Percentiles rank a stretch among this genome's conserved stretches.
phyloP scores from a whole-genome alignment of 1,140 invertebrate species.

The Diploscapter pachys region DNA sequence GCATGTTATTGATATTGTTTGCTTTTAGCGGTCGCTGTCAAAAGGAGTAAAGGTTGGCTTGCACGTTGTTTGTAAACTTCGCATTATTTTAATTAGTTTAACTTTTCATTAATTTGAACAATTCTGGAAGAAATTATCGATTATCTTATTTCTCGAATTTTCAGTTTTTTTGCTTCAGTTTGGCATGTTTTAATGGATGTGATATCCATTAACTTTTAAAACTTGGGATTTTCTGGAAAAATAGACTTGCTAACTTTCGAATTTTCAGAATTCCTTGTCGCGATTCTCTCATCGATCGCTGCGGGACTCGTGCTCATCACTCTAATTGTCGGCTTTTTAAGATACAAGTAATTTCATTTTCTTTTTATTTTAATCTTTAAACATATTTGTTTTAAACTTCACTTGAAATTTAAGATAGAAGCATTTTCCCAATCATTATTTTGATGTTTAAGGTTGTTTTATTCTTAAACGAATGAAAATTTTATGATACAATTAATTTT shows the following conservation, averaged over 20 bases:
- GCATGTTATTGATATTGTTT: too few relatives aligned
- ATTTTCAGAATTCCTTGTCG: not conserved
- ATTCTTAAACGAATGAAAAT: not conserved
- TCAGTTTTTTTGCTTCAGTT: not conserved
- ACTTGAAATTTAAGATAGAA: too few relatives aligned
- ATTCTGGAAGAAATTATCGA: not conserved
- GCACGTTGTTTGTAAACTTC: too few relatives aligned
- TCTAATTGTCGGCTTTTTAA: constrained; percentile 4
- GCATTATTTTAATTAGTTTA: not conserved
- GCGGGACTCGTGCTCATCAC: constrained; percentile 17
- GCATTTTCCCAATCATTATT: not conserved
- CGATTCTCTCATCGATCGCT: not conserved
- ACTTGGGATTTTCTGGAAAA: not conserved
- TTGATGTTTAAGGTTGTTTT: constrained; percentile 14
- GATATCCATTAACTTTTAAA: not conserved
- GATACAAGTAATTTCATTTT: too few relatives aligned
- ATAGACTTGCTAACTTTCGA: not conserved
- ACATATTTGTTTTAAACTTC: too few relatives aligned
- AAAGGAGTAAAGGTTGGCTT: too few relatives aligned
- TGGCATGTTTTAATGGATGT: not conserved
- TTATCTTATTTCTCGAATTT: not conserved
- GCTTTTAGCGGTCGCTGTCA: too few relatives aligned
- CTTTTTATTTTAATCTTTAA: too few relatives aligned
- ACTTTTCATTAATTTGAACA: not conserved
- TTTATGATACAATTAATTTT: not conserved